A percentile compares a stretch with the other conserved stretches of the same genome.
Evolutionary conservation across 2,113 vertebrate genomes (phyloP).

Genomic region (Ivindomyrus marchei): DNA sequence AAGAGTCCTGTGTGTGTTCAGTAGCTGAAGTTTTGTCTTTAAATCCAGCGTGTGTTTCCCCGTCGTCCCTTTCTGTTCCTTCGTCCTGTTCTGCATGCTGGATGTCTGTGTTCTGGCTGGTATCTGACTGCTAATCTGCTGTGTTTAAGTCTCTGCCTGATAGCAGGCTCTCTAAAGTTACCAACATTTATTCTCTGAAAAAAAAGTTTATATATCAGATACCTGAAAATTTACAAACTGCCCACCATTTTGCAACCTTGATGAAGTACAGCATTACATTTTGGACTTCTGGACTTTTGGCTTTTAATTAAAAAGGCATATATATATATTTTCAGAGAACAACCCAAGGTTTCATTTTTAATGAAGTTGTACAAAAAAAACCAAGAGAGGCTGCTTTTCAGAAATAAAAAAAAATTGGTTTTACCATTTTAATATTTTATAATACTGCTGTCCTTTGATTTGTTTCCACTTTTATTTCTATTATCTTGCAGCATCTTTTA

Average conservation of each 20-base stretch:
- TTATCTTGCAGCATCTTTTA: slow-evolving; percentile 99
- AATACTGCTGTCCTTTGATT: slow-evolving; percentile 97
- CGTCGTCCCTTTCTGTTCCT: slow-evolving; percentile 50
- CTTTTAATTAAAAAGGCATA: not conserved
- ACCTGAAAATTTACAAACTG: not conserved
- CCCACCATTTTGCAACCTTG: not conserved
- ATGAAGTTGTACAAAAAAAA: slow-evolving; percentile 52
- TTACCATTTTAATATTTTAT: slow-evolving; percentile 80
- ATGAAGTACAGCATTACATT: not conserved
- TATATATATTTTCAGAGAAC: not conserved
- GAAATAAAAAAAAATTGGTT: slow-evolving; percentile 48
- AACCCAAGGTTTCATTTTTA: not conserved
- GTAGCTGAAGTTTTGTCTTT: not conserved
- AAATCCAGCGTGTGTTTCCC: slow-evolving; percentile 27
- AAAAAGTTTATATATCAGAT: not conserved
- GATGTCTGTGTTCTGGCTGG: slow-evolving; percentile 60
- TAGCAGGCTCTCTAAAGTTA: slow-evolving; percentile 12
- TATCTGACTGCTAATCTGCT: slow-evolving; percentile 65
- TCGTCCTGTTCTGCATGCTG: slow-evolving; percentile 71
- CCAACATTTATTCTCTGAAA: not conserved
- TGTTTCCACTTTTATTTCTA: slow-evolving; percentile 98
- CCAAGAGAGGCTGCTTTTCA: slow-evolving; percentile 44
- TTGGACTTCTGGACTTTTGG: not conserved
- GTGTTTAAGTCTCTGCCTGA: slow-evolving; percentile 24
- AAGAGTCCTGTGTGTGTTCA: slow-evolving; percentile 9